phyloP scores from a whole-genome alignment of 2,113 vertebrate species.

The Thermophis baileyi region DNA sequence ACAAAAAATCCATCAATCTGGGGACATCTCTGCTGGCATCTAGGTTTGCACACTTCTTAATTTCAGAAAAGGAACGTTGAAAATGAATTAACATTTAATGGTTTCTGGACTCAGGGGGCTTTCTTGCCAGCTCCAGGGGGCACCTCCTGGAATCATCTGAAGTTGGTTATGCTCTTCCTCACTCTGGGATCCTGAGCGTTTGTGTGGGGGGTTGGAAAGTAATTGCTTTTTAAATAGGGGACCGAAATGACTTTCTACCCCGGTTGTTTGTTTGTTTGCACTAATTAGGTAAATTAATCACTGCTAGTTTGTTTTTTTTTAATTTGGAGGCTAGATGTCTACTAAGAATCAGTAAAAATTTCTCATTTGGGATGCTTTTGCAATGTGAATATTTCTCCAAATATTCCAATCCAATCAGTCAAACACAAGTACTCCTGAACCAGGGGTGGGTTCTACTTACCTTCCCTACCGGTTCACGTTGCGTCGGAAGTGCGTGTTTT shows the following conservation, averaged over 20 bases:
- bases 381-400: background rate
- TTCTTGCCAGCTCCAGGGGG: conserved; percentile 34
- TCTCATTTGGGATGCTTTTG: conserved; percentile 16
- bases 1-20: background rate
- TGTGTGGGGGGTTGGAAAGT: background rate
- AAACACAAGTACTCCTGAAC: background rate
- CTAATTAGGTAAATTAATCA: conserved; percentile 79
- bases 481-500: too few relatives aligned
- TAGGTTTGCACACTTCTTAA: conserved; percentile 20
- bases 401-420: background rate
- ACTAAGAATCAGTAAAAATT: background rate
- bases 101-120: conserved; percentile 38
- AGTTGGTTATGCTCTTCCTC: background rate
- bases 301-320: conserved; percentile 58
- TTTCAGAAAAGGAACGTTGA: conserved; percentile 40
- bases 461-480: too few relatives aligned
- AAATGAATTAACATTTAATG: conserved; percentile 31
- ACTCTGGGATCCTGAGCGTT: background rate
- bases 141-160: conserved; percentile 16
- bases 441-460: too few relatives aligned
- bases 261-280: conserved; percentile 61
- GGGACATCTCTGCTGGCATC: conserved; percentile 3
- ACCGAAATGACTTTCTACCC: conserved; percentile 48
- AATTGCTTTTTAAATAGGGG: conserved; percentile 48
- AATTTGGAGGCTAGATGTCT: conserved; percentile 42